phyloP scores from a whole-genome alignment of 2,888 invertebrate genomes.

The Drosophila austrosaltans region DNA sequence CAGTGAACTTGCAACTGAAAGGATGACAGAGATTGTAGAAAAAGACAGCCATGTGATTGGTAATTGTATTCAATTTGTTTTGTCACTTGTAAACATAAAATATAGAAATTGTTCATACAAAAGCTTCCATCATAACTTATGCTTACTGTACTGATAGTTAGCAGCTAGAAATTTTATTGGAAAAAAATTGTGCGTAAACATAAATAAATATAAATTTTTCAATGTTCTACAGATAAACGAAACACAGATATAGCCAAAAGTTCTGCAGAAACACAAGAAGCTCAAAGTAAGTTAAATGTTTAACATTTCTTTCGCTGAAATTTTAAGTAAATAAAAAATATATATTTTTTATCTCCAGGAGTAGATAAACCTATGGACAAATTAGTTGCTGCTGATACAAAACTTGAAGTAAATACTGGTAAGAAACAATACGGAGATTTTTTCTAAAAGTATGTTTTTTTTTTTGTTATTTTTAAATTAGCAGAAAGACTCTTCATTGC shows the following conservation, averaged over 20 bases:
- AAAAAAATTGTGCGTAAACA: neutral
- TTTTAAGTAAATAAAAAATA: neutral
- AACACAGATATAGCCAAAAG: neutral
- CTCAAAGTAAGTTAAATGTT: neutral
- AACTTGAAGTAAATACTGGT: constrained; percentile 72
- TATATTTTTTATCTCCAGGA: neutral
- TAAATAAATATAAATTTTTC: neutral
- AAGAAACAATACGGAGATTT: constrained; percentile 52
- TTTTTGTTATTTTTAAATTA: constrained; percentile 67
- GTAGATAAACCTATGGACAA: neutral
- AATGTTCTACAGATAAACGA: neutral
- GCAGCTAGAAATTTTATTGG: neutral
- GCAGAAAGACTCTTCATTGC: constrained; percentile 71
- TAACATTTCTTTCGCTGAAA: constrained; percentile 3
- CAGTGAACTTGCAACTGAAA: neutral
- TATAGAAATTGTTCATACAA: no score
- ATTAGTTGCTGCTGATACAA: neutral
- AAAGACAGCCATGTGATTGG: neutral
- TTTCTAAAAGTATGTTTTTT: constrained; percentile 52
- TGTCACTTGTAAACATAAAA: no score
- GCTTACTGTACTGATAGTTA: no score
- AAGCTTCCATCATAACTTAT: no score
- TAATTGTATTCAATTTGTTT: neutral
- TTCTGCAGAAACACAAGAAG: neutral
- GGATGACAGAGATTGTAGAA: neutral